Evolutionary conservation across 2,888 invertebrate species (phyloP).

Genomic region (Ephialtes manifestator): DNA sequence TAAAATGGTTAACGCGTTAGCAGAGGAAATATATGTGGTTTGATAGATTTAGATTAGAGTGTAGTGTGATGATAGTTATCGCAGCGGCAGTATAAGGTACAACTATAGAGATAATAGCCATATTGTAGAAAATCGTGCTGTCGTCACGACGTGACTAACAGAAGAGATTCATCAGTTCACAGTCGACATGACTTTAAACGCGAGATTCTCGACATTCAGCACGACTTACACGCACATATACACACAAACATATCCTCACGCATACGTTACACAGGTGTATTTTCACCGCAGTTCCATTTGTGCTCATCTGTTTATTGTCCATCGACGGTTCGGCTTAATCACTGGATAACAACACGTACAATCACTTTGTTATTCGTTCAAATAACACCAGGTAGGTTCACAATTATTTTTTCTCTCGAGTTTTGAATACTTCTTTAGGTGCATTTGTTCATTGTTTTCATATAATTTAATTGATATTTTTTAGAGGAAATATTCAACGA

Average conservation of each 20-base stretch:
- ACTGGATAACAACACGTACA: conserved; percentile 17
- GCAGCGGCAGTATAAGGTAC: conserved; percentile 53
- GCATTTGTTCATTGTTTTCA: conserved; percentile 17
- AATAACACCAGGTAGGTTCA: conserved; percentile 1
- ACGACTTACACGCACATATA: conserved; percentile 20
- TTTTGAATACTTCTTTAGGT: conserved; percentile 32
- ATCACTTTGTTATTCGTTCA: conserved; percentile 8
- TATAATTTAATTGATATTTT: background rate
- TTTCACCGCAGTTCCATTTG: conserved; percentile 41
- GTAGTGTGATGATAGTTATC: conserved; percentile 60
- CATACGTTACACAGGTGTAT: conserved; percentile 19
- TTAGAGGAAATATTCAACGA: conserved; percentile 86
- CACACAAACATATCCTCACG: conserved; percentile 13
- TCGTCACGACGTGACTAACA: conserved; percentile 10
- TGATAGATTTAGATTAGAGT: conserved; percentile 30
- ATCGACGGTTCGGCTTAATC: conserved; percentile 28
- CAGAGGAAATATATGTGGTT: conserved; percentile 38
- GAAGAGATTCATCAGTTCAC: background rate
- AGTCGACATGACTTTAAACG: conserved; percentile 6
- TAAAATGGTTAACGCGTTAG: conserved; percentile 63
- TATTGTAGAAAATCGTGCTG: conserved; percentile 39
- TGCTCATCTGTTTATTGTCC: conserved; percentile 34
- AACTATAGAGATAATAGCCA: conserved; percentile 43
- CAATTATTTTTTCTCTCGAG: background rate
- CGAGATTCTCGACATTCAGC: conserved; percentile 12